Evolutionary conservation across 2,113 vertebrate species (phyloP).

Genomic region (Cromileptes altivelis): DNA sequence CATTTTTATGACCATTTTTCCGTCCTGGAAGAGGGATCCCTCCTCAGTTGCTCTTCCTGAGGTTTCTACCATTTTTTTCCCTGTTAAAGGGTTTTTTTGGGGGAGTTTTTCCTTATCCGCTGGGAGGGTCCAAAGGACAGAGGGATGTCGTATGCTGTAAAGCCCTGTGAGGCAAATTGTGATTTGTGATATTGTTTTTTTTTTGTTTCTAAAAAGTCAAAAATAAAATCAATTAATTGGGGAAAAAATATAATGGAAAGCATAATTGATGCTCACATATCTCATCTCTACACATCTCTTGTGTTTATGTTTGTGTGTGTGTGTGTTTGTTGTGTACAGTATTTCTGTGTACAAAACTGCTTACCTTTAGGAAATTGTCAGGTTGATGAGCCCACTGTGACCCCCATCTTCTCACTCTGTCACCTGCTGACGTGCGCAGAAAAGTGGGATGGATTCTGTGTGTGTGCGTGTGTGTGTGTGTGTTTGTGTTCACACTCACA

Average conservation of each 20-base stretch:
- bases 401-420: slow-evolving; percentile 46
- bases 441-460: slow-evolving; percentile 15
- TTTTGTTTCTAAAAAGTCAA: neutral
- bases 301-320: neutral
- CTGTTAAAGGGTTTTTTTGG: too few species aligned
- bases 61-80: too few species aligned
- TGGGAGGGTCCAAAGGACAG: too few species aligned
- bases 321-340: slow-evolving; percentile 25
- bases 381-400: slow-evolving; percentile 63
- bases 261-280: neutral
- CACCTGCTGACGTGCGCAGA: slow-evolving; percentile 67
- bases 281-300: neutral
- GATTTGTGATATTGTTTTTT: too few species aligned
- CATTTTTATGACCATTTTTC: too few species aligned
- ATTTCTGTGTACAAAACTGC: slow-evolving; percentile 53
- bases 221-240: neutral
- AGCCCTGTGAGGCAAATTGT: too few species aligned
- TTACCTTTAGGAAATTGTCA: slow-evolving; percentile 41
- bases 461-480: slow-evolving; percentile 11
- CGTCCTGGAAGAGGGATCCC: too few species aligned
- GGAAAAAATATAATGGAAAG: neutral
- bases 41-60: too few species aligned
- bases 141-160: too few species aligned
- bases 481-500: neutral
- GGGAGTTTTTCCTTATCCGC: too few species aligned